Conservation (phyloP, 2,113 vertebrate species). For the Spea multiplicata region DNA sequence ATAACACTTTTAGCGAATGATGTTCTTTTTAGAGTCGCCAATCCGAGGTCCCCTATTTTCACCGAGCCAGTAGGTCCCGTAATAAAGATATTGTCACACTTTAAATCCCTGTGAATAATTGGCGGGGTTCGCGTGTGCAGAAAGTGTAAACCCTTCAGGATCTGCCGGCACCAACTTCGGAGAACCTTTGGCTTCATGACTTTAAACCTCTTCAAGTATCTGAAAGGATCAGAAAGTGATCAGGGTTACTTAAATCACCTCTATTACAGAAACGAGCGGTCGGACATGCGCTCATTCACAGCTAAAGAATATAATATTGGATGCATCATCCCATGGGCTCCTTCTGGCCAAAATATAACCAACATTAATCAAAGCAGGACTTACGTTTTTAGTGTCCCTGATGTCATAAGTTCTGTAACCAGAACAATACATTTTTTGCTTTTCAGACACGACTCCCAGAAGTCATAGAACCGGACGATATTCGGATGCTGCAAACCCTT, state of each 20-base stretch:
- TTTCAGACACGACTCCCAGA: slow-evolving; percentile 93
- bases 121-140: slow-evolving; percentile 93
- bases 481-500: slow-evolving; percentile 97
- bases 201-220: slow-evolving; percentile 96
- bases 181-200: slow-evolving; percentile 98
- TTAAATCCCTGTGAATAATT: slow-evolving; percentile 97
- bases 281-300: too few species aligned
- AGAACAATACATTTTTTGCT: slow-evolving; percentile 93
- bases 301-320: too few species aligned
- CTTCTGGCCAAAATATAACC: too few species aligned
- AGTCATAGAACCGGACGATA: slow-evolving; percentile 96
- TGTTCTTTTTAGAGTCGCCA: slow-evolving; percentile 93
- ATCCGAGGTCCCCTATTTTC: slow-evolving; percentile 93
- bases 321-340: too few species aligned
- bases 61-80: slow-evolving; percentile 97
- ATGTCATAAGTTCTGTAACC: slow-evolving; percentile 97
- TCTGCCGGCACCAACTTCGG: slow-evolving; percentile 95
- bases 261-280: too few species aligned
- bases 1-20: slow-evolving; percentile 98
- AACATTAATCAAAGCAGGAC: slow-evolving; percentile 47
- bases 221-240: slow-evolving; percentile 50
- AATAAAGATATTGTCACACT: slow-evolving; percentile 99
- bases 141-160: slow-evolving; percentile 94
- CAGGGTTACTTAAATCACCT: too few species aligned
- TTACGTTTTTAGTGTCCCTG: slow-evolving; percentile 97